Percentiles rank a stretch among this genome's conserved stretches.
Evolutionary conservation across 2,113 vertebrate genomes (phyloP).

Genomic region (Carassius carassius): DNA sequence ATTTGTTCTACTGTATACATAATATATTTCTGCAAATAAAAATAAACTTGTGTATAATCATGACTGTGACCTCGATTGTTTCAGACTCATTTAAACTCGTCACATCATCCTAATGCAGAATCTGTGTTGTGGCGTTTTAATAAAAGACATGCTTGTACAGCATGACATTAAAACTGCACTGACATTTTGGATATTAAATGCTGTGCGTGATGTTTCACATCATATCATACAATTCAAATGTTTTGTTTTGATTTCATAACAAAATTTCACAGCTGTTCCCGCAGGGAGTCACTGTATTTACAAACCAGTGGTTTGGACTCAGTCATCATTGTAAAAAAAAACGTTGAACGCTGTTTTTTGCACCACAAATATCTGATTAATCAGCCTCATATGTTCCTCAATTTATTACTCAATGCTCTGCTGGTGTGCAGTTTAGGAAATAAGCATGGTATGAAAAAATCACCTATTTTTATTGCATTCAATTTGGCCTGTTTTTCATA

Average conservation of each 20-base stretch:
- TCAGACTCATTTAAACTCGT: slow-evolving; percentile 28
- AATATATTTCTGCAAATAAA: neutral
- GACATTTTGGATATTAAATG: slow-evolving; percentile 74
- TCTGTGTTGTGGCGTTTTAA: slow-evolving; percentile 68
- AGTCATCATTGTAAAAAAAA: neutral
- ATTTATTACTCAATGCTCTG: neutral
- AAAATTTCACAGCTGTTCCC: slow-evolving; percentile 29
- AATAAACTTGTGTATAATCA: neutral
- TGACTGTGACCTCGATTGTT: neutral
- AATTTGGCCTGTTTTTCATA: slow-evolving; percentile 20
- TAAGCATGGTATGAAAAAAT: neutral
- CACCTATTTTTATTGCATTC: neutral
- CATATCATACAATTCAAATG: slow-evolving; percentile 59
- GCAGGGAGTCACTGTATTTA: neutral
- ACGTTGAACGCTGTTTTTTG: neutral
- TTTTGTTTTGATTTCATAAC: slow-evolving; percentile 48
- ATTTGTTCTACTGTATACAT: neutral
- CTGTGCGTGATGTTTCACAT: slow-evolving; percentile 70
- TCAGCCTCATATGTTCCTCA: neutral
- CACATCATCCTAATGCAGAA: slow-evolving; percentile 65
- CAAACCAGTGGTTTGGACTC: neutral
- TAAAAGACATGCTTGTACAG: slow-evolving; percentile 66
- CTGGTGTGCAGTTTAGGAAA: neutral
- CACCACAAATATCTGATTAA: neutral
- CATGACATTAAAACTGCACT: slow-evolving; percentile 72